phyloP scores from a whole-genome alignment of 2,113 vertebrate species.

The Calonectris borealis region DNA sequence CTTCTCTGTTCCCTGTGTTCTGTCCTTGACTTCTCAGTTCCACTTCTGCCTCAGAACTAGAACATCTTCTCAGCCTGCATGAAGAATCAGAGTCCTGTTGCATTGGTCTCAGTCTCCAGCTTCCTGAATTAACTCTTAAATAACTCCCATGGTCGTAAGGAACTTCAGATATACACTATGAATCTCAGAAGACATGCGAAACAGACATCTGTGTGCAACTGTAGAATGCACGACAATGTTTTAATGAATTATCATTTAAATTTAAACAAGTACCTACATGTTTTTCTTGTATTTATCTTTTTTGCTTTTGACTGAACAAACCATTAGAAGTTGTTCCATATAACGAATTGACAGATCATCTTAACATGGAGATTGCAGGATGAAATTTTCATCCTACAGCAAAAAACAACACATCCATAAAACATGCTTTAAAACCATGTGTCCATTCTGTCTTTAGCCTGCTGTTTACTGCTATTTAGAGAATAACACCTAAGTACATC shows the following conservation, averaged over 20 bases:
- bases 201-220: background rate
- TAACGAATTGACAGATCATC: background rate
- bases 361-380: background rate
- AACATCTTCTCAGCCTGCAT: background rate
- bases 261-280: background rate
- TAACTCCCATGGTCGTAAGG: accelerated
- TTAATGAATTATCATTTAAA: background rate
- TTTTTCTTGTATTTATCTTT: background rate
- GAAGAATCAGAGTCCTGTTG: background rate
- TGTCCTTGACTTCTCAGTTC: background rate
- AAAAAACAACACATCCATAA: background rate
- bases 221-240: background rate
- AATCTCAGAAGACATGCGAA: background rate
- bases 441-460: background rate
- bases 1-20: background rate
- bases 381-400: background rate
- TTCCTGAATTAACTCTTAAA: background rate
- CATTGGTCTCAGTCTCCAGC: accelerated
- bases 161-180: background rate
- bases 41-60: background rate
- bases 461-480: background rate
- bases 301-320: background rate
- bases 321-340: background rate
- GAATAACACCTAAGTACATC: background rate
- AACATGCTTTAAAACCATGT: background rate